phyloP scores from a whole-genome alignment of 2,888 invertebrate genomes.

The Endomychus coccineus region DNA sequence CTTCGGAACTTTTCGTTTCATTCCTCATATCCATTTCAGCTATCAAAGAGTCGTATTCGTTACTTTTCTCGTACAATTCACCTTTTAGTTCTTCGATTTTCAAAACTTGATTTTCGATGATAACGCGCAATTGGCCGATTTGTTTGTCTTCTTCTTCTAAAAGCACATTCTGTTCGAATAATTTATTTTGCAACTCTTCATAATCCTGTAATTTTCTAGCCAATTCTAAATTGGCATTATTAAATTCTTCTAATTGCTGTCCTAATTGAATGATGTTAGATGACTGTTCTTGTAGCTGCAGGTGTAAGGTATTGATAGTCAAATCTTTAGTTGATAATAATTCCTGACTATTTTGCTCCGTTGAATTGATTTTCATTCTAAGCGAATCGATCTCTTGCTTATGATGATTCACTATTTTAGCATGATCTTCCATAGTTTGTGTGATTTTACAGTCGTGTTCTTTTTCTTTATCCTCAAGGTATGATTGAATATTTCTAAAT shows the following conservation, averaged over 20 bases:
- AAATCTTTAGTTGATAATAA: constrained; percentile 7
- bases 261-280: constrained; percentile 39
- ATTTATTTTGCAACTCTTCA: constrained; percentile 36
- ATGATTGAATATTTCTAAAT: constrained; percentile 21
- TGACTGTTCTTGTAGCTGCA: constrained; percentile 12
- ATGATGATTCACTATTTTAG: constrained; percentile 17
- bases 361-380: constrained; percentile 21
- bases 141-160: constrained; percentile 51
- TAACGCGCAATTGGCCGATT: constrained; percentile 51
- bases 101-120: constrained; percentile 61
- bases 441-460: constrained; percentile 22
- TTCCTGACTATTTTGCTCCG: constrained; percentile 18
- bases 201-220: constrained; percentile 47
- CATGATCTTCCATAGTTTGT: constrained; percentile 11
- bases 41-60: constrained; percentile 49
- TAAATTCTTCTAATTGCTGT: constrained; percentile 49
- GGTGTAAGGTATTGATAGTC: constrained; percentile 4
- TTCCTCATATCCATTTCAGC: constrained; percentile 37
- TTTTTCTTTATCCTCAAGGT: constrained; percentile 26
- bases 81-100: constrained; percentile 68
- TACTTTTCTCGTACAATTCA: constrained; percentile 54
- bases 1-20: not conserved
- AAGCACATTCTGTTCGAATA: constrained; percentile 46
- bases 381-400: constrained; percentile 26
- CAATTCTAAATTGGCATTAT: constrained; percentile 47